Conservation (phyloP, 2,797 vertebrate genomes). For the Phrynocephalus guinanensis region DNA sequence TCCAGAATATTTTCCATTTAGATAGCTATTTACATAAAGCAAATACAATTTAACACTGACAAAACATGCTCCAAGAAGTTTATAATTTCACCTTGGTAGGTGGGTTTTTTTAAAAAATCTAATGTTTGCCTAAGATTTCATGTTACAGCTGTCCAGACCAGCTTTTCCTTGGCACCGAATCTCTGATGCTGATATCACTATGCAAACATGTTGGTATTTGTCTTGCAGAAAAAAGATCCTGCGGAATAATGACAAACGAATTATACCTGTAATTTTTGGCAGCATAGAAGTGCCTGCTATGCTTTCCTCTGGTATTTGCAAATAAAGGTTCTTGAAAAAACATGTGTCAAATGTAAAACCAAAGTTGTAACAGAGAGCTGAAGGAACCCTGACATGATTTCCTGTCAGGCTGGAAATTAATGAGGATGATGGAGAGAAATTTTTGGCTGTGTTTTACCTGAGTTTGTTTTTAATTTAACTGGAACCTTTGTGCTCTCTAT, state of each 20-base stretch:
- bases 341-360: slow-evolving; percentile 54
- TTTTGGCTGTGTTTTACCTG: slow-evolving; percentile 65
- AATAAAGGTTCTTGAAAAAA: slow-evolving; percentile 36
- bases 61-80: slow-evolving; percentile 53
- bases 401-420: slow-evolving; percentile 76
- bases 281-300: slow-evolving; percentile 24
- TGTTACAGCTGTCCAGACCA: slow-evolving; percentile 59
- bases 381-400: slow-evolving; percentile 69
- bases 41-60: slow-evolving; percentile 67
- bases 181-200: slow-evolving; percentile 39
- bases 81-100: slow-evolving; percentile 59
- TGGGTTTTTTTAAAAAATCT: slow-evolving; percentile 41
- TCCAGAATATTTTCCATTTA: slow-evolving; percentile 69
- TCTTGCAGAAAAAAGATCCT: slow-evolving; percentile 66
- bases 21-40: slow-evolving; percentile 62
- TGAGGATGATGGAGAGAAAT: slow-evolving; percentile 70
- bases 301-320: slow-evolving; percentile 47
- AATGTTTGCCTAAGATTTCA: slow-evolving; percentile 52
- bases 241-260: slow-evolving; percentile 66
- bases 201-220: slow-evolving; percentile 48
- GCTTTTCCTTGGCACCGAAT: slow-evolving; percentile 50
- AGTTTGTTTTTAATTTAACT: slow-evolving; percentile 72
- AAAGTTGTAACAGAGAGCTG: slow-evolving; percentile 59
- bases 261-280: slow-evolving; percentile 59
- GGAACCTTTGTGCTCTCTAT: slow-evolving; percentile 58